Percentiles rank a stretch among this genome's conserved stretches.
These are phyloP conservation scores for Halcyon chelicuti DNA, from an alignment of 2,797 vertebrate species.

Conservation along the genomic window DNA sequence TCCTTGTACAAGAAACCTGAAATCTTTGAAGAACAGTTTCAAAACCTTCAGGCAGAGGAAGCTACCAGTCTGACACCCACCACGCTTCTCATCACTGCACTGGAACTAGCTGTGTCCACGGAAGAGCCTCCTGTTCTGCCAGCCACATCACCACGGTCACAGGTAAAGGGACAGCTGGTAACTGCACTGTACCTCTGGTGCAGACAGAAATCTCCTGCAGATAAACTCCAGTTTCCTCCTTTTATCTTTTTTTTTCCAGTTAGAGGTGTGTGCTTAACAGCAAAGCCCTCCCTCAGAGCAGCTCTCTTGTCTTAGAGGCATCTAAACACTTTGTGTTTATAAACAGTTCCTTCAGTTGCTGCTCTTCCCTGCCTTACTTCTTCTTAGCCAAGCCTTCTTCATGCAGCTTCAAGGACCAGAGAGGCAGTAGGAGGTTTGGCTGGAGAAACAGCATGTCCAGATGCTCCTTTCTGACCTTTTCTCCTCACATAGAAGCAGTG, in stretches of 20 bases:
- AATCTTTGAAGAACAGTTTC: constrained; percentile 74
- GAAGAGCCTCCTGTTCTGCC: constrained; percentile 87
- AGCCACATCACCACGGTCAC: constrained; percentile 85
- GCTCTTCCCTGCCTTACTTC: neutral
- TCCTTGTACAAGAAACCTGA: constrained; percentile 84
- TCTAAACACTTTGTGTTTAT: neutral
- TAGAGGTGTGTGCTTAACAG: neutral
- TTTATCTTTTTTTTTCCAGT: neutral
- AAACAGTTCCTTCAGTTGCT: neutral
- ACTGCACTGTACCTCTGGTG: neutral
- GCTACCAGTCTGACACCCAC: constrained; percentile 70
- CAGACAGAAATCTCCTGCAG: neutral
- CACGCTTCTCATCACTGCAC: constrained; percentile 68
- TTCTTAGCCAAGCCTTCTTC: neutral
- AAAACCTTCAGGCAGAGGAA: constrained; percentile 59
- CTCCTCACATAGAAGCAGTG: neutral
- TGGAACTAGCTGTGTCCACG: constrained; percentile 83
- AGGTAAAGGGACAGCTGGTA: constrained; percentile 81
- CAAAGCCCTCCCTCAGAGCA: neutral
- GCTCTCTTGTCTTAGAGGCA: neutral
- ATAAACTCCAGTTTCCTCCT: neutral
- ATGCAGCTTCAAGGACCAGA: neutral
- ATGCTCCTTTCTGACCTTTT: neutral
- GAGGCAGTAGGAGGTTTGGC: neutral
- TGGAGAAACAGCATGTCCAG: neutral